phyloP scores from a whole-genome alignment of 2,888 invertebrate species.

The Trichopoda pennipes region DNA sequence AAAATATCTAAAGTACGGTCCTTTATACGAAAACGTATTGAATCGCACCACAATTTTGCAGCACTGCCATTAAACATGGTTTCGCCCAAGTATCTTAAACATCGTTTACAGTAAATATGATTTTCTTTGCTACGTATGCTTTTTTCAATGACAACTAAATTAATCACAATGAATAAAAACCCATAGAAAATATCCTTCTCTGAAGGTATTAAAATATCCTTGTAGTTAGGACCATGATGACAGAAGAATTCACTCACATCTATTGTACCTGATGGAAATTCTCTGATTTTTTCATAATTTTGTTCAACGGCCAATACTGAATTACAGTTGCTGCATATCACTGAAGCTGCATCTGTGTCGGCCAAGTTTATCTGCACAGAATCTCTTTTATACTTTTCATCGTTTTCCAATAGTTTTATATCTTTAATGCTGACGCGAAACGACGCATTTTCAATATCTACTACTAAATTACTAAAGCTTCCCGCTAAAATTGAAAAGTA shows the following conservation, averaged over 20 bases:
- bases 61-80: slow-evolving; percentile 72
- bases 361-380: slow-evolving; percentile 53
- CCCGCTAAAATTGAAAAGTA: slow-evolving; percentile 73
- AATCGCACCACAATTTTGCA: slow-evolving; percentile 77
- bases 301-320: slow-evolving; percentile 65
- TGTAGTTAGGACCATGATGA: slow-evolving; percentile 73
- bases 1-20: slow-evolving; percentile 46
- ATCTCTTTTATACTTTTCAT: slow-evolving; percentile 19
- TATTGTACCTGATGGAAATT: slow-evolving; percentile 77
- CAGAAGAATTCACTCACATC: slow-evolving; percentile 79
- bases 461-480: slow-evolving; percentile 73
- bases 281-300: slow-evolving; percentile 73
- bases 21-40: slow-evolving; percentile 66
- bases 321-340: slow-evolving; percentile 74
- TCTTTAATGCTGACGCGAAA: slow-evolving; percentile 75
- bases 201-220: slow-evolving; percentile 73
- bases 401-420: slow-evolving; percentile 41
- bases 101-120: slow-evolving; percentile 75
- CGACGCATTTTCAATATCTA: slow-evolving; percentile 73
- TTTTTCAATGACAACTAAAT: slow-evolving; percentile 43
- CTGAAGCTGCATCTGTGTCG: slow-evolving; percentile 69
- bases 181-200: slow-evolving; percentile 76
- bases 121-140: slow-evolving; percentile 67
- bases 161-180: slow-evolving; percentile 75
- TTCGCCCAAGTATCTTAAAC: slow-evolving; percentile 74